Percentiles rank a stretch among this genome's conserved stretches.
These are phyloP conservation scores for Alectura lathami DNA, from an alignment of 2,113 vertebrate species.

Conservation along the genomic window DNA sequence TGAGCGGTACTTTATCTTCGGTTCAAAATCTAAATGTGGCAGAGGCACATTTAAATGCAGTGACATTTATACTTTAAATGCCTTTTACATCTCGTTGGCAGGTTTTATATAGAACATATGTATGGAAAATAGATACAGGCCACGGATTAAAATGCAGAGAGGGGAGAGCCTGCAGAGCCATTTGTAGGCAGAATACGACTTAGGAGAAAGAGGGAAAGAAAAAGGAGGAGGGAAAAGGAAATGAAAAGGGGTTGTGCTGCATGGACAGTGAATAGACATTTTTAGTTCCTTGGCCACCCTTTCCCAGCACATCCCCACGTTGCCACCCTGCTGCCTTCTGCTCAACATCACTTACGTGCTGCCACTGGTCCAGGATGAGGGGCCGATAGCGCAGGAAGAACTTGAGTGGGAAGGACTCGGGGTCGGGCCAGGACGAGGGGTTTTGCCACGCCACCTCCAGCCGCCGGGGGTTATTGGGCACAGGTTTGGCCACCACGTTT, in stretches of 20 bases:
- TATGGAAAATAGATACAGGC: slow-evolving; percentile 51
- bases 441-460: slow-evolving; percentile 94
- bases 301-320: neutral
- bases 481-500: slow-evolving; percentile 88
- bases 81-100: slow-evolving; percentile 66
- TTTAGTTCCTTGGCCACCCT: neutral
- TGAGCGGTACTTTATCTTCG: slow-evolving; percentile 52
- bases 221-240: neutral
- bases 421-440: slow-evolving; percentile 92
- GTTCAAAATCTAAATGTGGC: slow-evolving; percentile 68
- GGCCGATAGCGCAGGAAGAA: slow-evolving; percentile 96
- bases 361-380: slow-evolving; percentile 95
- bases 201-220: neutral
- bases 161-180: neutral
- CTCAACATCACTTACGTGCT: slow-evolving; percentile 86
- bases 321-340: rapidly evolving
- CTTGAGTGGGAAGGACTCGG: slow-evolving; percentile 93
- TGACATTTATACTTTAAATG: slow-evolving; percentile 75
- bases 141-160: neutral
- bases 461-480: slow-evolving; percentile 85
- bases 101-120: slow-evolving; percentile 69
- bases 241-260: neutral
- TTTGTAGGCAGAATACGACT: neutral
- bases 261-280: neutral
- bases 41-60: slow-evolving; percentile 58